Percentiles rank a stretch among this genome's conserved stretches.
Evolutionary conservation across 2,797 vertebrate species (phyloP).

Genomic region (Pipistrellus kuhlii): DNA sequence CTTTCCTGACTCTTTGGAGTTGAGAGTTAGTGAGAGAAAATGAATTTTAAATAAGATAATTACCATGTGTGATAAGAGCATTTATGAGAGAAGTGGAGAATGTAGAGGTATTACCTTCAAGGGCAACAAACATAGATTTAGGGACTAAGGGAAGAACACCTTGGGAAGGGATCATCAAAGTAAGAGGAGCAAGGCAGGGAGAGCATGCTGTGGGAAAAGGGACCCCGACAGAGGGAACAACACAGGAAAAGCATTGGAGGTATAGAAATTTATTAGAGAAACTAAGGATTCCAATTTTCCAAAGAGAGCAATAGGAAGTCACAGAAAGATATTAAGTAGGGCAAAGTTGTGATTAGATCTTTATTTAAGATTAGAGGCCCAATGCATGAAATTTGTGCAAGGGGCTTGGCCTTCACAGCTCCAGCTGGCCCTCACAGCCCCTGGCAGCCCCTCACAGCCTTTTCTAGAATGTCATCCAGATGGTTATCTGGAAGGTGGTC

Average conservation of each 20-base stretch:
- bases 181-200: background rate
- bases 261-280: background rate
- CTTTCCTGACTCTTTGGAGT: background rate
- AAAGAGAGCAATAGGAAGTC: background rate
- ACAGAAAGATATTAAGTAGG: background rate
- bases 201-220: background rate
- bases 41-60: conserved; percentile 20
- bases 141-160: background rate
- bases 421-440: no score
- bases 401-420: no score
- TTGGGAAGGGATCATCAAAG: background rate
- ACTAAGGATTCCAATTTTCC: background rate
- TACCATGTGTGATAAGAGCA: background rate
- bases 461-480: no score
- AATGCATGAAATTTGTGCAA: no score
- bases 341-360: background rate
- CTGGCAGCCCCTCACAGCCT: no score
- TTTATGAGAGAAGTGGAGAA: background rate
- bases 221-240: background rate
- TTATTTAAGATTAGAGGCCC: background rate
- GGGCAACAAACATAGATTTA: background rate
- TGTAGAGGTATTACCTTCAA: background rate
- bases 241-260: no score
- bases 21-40: background rate
- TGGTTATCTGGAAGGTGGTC: no score